Base-by-base conservation (phyloP, 1,140 invertebrate genomes). In the Brevipalpus yothersi region DNA sequence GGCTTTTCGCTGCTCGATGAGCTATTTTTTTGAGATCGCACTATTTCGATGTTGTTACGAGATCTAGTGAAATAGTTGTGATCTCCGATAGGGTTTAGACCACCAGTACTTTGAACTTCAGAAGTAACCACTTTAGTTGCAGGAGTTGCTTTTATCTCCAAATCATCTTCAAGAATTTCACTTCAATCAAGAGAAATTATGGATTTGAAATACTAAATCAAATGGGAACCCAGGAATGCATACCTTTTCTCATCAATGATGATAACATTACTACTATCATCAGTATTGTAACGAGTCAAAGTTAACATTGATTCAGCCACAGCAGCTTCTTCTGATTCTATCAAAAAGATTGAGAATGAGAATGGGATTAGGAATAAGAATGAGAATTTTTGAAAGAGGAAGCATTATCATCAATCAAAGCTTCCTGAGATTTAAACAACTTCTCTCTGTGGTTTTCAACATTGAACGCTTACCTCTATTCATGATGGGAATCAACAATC, bases 251-350 rank as follows among this genome's bases (percentile, higher is more conserved):
- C 41, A 49, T 58, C 58, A 39, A 39, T 43, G 40, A 39, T 55
- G 8, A 39, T 13, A 39, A 21, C 15, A 31, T 31, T 31, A 15
- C 23, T 41, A 21, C 53, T 17, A 10, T 51, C 49, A 19, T 51
- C 53, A n/a, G 53, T n/a, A 56, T 56, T 60, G 19, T 39, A 57
- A 15, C 51, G 59, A 39, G 49, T 58, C 21, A 60, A 41, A 13
- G 59, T 60, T 40, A 60, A 19, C 59, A 60, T 60, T 21, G 59
- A 60, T 45, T 55, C 53, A 5, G 55, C 59, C 2, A 54, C 59
- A 56, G 56, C 59, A 8, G 59, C 59, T 60, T 60, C 59, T 60
- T 53, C 41, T 19, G 53, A 43, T 23, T 54, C 49, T 55, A 23
- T 21, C 11, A 23, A 42, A 23, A 41, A 60, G 19, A 54, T n/a